phyloP scores from a whole-genome alignment of 2,797 vertebrate species.

The Molossus alvarezi region DNA sequence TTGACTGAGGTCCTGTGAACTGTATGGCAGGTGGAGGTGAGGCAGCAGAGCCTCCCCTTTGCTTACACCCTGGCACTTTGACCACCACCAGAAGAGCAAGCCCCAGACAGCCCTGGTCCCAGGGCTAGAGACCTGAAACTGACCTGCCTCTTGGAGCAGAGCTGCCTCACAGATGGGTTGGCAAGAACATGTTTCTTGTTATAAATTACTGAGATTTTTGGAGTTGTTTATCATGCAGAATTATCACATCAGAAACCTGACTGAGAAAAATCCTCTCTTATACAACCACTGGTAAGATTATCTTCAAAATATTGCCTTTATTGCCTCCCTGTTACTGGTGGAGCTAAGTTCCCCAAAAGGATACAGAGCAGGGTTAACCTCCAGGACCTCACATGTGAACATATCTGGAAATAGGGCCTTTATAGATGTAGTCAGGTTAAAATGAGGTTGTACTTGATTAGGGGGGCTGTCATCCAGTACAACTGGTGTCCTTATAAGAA shows the following conservation, averaged over 20 bases:
- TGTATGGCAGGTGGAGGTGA: background rate
- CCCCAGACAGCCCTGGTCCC: background rate
- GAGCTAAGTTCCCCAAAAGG: background rate
- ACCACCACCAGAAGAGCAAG: background rate
- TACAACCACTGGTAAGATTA: background rate
- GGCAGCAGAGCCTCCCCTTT: background rate
- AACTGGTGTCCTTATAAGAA: background rate
- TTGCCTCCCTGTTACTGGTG: background rate
- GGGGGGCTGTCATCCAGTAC: background rate
- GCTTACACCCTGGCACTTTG: background rate
- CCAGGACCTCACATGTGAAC: background rate
- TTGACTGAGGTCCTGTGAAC: background rate
- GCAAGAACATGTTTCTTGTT: background rate
- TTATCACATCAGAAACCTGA: background rate
- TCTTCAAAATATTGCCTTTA: constrained; percentile 5
- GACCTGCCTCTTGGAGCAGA: background rate
- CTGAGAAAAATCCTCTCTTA: background rate
- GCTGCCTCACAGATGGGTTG: background rate
- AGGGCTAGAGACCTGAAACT: background rate
- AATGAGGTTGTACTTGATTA: background rate
- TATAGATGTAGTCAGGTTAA: background rate
- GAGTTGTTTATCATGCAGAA: background rate
- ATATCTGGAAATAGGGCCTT: background rate
- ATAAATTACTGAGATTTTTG: background rate
- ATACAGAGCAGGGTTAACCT: background rate